Conservation (phyloP, 2,888 invertebrate species). For the Drosophila recens region DNA sequence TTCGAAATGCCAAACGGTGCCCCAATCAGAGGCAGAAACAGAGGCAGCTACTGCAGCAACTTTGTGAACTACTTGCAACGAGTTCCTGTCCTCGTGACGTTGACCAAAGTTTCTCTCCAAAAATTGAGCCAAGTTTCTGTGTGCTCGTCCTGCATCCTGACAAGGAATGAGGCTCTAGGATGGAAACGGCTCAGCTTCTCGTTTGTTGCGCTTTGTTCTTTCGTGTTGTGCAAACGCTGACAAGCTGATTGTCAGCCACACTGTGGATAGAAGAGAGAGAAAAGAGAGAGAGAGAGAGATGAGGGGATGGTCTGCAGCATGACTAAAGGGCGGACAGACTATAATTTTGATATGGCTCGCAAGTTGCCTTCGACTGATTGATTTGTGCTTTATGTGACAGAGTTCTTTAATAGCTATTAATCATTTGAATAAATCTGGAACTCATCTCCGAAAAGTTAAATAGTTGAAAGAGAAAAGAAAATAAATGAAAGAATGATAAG, state of each 20-base stretch:
- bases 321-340: conserved; percentile 11
- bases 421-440: not conserved
- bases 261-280: too few relatives aligned
- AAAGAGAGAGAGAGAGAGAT: not conserved
- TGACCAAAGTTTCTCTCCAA: conserved; percentile 43
- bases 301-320: not conserved
- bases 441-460: not conserved
- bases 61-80: conserved; percentile 35
- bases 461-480: not conserved
- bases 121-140: conserved; percentile 38
- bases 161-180: conserved; percentile 3
- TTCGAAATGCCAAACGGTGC: conserved; percentile 59
- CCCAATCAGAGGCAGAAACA: conserved; percentile 47
- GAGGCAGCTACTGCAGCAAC: not conserved
- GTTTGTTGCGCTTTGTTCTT: conserved; percentile 50
- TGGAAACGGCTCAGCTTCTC: conserved; percentile 27
- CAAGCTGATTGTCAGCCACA: conserved; percentile 35
- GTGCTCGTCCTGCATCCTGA: not conserved
- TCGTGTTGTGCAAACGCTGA: conserved; percentile 39
- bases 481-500: too few relatives aligned
- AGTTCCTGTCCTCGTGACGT: conserved; percentile 17
- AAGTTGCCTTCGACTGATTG: conserved; percentile 5
- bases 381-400: conserved; percentile 17
- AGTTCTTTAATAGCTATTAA: conserved; percentile 11
- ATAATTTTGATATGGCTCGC: conserved; percentile 28